Evolutionary conservation across 2,113 vertebrate genomes (phyloP).

Genomic region (Eretmochelys imbricata): DNA sequence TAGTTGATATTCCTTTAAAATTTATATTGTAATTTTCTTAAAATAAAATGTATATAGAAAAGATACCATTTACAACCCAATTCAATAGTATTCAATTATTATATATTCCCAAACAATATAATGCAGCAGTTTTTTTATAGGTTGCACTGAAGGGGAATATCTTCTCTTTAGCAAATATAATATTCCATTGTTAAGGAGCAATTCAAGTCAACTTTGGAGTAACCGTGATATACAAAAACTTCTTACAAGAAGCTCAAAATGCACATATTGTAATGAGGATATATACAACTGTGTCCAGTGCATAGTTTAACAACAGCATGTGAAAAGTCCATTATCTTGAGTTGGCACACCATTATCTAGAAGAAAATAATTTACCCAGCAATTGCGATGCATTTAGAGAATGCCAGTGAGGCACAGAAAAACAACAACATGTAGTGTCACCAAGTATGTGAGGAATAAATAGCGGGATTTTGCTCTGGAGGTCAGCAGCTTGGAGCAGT

Average conservation of each 20-base stretch:
- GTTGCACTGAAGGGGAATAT: slow-evolving; percentile 54
- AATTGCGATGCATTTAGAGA: slow-evolving; percentile 74
- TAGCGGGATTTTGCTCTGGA: slow-evolving; percentile 86
- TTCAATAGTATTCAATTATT: slow-evolving; percentile 69
- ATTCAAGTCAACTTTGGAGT: slow-evolving; percentile 71
- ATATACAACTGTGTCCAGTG: slow-evolving; percentile 71
- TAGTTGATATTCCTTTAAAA: slow-evolving; percentile 60
- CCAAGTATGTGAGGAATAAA: slow-evolving; percentile 86
- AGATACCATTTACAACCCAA: slow-evolving; percentile 76
- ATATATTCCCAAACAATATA: slow-evolving; percentile 54
- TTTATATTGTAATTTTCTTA: slow-evolving; percentile 70
- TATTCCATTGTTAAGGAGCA: slow-evolving; percentile 47
- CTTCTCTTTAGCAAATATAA: slow-evolving; percentile 78
- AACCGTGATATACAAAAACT: slow-evolving; percentile 56
- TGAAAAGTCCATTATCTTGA: background rate
- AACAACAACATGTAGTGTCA: slow-evolving; percentile 83
- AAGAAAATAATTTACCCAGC: background rate
- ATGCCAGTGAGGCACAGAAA: slow-evolving; percentile 86
- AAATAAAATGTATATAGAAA: slow-evolving; percentile 81
- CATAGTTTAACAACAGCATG: slow-evolving; percentile 73
- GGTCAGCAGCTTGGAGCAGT: slow-evolving; percentile 88
- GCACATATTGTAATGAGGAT: slow-evolving; percentile 14
- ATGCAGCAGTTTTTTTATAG: slow-evolving; percentile 72
- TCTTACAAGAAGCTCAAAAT: slow-evolving; percentile 30
- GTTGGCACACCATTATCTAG: slow-evolving; percentile 48